Percentiles rank a stretch among this genome's conserved stretches.
phyloP scores from a whole-genome alignment of 2,888 invertebrate genomes.

The Aspidiotus rigidus region DNA sequence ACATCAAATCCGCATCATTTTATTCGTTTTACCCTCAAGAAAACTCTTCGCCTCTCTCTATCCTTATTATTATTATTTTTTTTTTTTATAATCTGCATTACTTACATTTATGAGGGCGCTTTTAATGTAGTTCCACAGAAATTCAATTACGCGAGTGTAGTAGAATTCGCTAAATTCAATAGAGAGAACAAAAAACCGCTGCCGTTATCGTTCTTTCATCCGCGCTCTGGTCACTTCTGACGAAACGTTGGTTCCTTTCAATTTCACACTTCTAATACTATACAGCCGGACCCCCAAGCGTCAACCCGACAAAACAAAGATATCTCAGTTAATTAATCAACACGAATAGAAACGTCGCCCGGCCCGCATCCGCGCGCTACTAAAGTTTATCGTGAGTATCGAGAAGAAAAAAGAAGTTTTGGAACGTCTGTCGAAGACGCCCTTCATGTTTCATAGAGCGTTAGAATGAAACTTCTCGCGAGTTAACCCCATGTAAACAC shows the following conservation, averaged over 20 bases:
- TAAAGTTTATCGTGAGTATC: constrained; percentile 4
- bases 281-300: neutral
- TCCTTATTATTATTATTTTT: too few species aligned
- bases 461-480: neutral
- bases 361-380: constrained; percentile 7
- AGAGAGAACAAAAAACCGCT: too few species aligned
- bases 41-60: too few species aligned
- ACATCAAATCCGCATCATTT: too few species aligned
- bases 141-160: too few species aligned
- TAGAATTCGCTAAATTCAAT: too few species aligned
- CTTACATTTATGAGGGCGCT: too few species aligned
- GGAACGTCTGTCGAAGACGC: neutral
- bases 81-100: too few species aligned
- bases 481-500: constrained; percentile 11
- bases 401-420: constrained; percentile 15
- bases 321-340: constrained; percentile 14
- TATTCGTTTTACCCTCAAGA: too few species aligned
- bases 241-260: constrained; percentile 6
- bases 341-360: constrained; percentile 6
- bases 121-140: too few species aligned
- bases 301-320: neutral
- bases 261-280: neutral
- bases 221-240: neutral
- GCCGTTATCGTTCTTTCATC: too few species aligned
- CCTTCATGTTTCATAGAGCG: neutral